phyloP scores from a whole-genome alignment of 1,140 invertebrate species.

The Aphis craccivora region DNA sequence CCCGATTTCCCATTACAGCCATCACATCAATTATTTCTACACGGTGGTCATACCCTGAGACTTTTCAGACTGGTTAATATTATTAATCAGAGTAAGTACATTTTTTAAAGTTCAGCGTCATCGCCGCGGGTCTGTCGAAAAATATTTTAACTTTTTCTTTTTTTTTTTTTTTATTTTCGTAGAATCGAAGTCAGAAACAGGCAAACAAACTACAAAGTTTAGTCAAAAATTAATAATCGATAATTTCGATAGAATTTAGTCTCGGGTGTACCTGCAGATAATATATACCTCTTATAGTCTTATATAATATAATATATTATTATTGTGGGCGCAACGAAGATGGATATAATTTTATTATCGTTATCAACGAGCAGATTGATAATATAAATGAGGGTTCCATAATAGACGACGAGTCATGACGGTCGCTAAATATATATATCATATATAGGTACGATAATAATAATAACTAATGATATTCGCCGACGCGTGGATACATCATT shows the following conservation, averaged over 20 bases:
- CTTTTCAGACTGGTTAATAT: background rate
- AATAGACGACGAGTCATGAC: background rate
- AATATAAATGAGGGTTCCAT: background rate
- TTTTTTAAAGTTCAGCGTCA: background rate
- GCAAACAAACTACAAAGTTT: background rate
- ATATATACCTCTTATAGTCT: too few relatives aligned
- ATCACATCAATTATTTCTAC: background rate
- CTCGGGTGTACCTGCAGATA: too few relatives aligned
- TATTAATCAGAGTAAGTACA: background rate
- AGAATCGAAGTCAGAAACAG: too few relatives aligned
- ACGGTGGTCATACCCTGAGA: background rate
- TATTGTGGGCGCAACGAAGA: background rate
- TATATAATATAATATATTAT: too few relatives aligned
- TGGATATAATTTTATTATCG: background rate
- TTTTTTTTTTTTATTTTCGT: too few relatives aligned
- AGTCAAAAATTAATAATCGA: background rate
- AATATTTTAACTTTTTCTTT: too few relatives aligned
- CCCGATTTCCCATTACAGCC: background rate
- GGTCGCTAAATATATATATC: background rate
- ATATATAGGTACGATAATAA: too few relatives aligned
- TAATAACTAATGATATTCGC: background rate
- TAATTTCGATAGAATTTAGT: background rate
- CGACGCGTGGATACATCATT: background rate
- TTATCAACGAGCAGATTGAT: background rate
- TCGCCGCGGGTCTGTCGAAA: background rate